A percentile compares a stretch with the other conserved stretches of the same genome.
These are phyloP conservation scores for Desmodus rotundus DNA, from an alignment of 2,113 vertebrate genomes.

Conservation along the genomic window DNA sequence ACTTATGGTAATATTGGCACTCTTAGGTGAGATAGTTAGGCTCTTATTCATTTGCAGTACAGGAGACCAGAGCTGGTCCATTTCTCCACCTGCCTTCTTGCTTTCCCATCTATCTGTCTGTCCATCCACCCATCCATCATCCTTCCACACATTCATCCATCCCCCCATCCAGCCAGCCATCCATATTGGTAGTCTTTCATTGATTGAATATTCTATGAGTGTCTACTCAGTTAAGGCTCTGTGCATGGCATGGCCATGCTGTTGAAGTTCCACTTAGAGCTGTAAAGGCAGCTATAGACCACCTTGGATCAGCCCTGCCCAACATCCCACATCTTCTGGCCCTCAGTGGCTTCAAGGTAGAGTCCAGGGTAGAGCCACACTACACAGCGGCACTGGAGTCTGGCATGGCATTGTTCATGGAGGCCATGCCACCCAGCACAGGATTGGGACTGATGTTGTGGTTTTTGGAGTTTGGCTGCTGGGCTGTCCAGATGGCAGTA, in stretches of 20 bases:
- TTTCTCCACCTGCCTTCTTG: not conserved
- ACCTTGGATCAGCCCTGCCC: slow-evolving; percentile 83
- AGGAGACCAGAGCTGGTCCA: not conserved
- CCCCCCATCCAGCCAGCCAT: too few relatives aligned
- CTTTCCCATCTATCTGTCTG: not conserved
- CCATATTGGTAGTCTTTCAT: not conserved
- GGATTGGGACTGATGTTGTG: slow-evolving; percentile 96
- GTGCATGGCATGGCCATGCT: slow-evolving; percentile 85
- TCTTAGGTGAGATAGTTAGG: not conserved
- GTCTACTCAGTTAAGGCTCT: not conserved
- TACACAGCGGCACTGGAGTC: slow-evolving; percentile 94
- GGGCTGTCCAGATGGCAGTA: slow-evolving; percentile 96
- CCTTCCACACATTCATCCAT: too few relatives aligned
- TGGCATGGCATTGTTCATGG: slow-evolving; percentile 95
- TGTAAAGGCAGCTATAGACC: slow-evolving; percentile 91
- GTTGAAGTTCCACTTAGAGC: slow-evolving; percentile 91
- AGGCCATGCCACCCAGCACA: slow-evolving; percentile 90
- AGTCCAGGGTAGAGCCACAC: slow-evolving; percentile 92
- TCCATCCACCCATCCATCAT: too few relatives aligned
- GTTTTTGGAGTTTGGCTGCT: slow-evolving; percentile 95
- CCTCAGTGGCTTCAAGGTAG: slow-evolving; percentile 87
- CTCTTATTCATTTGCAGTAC: not conserved
- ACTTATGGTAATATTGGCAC: not conserved
- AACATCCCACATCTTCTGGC: slow-evolving; percentile 84
- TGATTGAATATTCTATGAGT: not conserved